Percentiles rank a stretch among this genome's conserved stretches.
phyloP scores from a whole-genome alignment of 2,888 invertebrate genomes.

The Lypha dubia region DNA sequence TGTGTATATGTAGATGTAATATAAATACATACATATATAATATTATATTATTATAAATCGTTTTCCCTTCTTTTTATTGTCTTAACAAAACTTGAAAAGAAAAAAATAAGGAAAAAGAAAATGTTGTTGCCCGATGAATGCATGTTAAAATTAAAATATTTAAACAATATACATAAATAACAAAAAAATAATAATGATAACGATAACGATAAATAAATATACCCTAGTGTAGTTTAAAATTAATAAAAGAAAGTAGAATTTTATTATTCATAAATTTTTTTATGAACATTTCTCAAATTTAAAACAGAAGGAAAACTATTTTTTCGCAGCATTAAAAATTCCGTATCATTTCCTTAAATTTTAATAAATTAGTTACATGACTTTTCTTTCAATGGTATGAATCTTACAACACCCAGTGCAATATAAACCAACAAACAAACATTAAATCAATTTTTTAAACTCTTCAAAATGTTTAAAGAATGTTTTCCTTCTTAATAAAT shows the following conservation, averaged over 20 bases:
- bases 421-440: conserved; percentile 24
- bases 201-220: conserved; percentile 22
- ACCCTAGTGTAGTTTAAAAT: conserved; percentile 60
- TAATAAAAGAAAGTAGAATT: conserved; percentile 41
- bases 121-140: conserved; percentile 73
- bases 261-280: conserved; percentile 28
- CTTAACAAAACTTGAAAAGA: conserved; percentile 40
- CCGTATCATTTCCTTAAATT: conserved; percentile 9
- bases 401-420: conserved; percentile 58
- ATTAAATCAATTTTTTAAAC: not conserved
- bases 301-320: conserved; percentile 27
- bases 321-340: not conserved
- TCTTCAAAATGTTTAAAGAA: conserved; percentile 10
- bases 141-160: conserved; percentile 59
- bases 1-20: conserved; percentile 69
- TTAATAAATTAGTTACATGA: no score
- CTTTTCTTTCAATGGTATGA: conserved; percentile 3
- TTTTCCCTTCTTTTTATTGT: conserved; percentile 57
- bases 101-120: conserved; percentile 38
- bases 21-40: conserved; percentile 59
- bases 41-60: not conserved
- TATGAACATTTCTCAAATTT: not conserved
- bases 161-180: conserved; percentile 31
- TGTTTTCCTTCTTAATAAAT: conserved; percentile 40
- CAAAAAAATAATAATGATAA: conserved; percentile 26